Evolutionary conservation across 2,797 vertebrate species (phyloP).

Genomic region (Hemitrygon akajei): DNA sequence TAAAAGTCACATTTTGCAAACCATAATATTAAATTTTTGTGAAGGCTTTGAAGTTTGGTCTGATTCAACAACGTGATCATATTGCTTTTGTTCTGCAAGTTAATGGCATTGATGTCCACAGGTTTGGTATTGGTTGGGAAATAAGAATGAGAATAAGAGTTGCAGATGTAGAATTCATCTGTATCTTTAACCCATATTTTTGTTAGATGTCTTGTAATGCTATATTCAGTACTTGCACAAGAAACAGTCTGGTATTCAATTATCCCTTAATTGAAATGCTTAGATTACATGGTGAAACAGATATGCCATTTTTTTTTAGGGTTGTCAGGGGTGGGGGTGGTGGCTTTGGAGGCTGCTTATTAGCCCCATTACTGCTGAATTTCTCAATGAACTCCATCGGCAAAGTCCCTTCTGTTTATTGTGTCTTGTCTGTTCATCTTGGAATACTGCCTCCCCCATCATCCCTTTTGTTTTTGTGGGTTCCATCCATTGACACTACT

Average conservation of each 20-base stretch:
- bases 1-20: not conserved
- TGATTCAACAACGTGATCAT: not conserved
- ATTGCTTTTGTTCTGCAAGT: not conserved
- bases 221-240: constrained; percentile 11
- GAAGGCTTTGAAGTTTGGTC: not conserved
- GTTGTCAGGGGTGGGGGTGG: not conserved
- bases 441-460: not conserved
- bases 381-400: not conserved
- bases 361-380: not conserved
- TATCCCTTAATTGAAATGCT: constrained; percentile 31
- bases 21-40: not conserved
- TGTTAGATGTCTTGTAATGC: not conserved
- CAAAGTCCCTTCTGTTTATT: not conserved
- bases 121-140: not conserved
- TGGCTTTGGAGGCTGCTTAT: not conserved
- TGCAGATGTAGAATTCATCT: constrained; percentile 18
- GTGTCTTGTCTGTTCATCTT: not conserved
- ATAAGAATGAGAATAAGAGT: not conserved
- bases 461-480: too few species aligned
- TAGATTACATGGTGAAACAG: constrained; percentile 30
- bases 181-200: constrained; percentile 13
- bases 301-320: constrained; percentile 20
- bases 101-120: not conserved
- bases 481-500: not conserved
- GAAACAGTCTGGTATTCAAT: constrained; percentile 30